These are phyloP conservation scores for Sebastolobus alascanus DNA, from an alignment of 2,797 vertebrate species.

Conservation along the genomic window DNA sequence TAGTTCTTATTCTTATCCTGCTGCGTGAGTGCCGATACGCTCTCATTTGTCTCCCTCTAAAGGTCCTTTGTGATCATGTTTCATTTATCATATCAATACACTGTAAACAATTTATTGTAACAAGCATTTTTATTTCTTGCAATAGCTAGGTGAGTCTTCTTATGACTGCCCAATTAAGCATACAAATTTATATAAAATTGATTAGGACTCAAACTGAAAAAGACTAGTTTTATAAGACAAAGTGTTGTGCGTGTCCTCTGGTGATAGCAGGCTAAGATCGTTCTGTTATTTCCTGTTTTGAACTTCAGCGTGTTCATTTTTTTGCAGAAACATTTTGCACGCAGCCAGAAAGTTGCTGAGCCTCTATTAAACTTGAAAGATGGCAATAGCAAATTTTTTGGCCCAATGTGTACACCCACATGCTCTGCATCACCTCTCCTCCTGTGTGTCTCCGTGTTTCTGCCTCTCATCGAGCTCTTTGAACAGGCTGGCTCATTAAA, in stretches of 20 bases:
- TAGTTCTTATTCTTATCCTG: conserved; percentile 50
- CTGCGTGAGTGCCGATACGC: conserved; percentile 5
- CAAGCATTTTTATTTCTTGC: background rate
- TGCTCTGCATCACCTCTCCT: conserved; percentile 21
- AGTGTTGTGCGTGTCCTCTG: background rate
- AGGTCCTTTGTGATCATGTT: conserved; percentile 58
- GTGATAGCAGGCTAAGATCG: background rate
- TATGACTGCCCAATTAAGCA: background rate
- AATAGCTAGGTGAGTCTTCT: background rate
- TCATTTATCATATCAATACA: conserved; percentile 12
- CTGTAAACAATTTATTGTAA: background rate
- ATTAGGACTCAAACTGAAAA: conserved; percentile 5
- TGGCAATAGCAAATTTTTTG: background rate
- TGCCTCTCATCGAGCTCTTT: conserved; percentile 14
- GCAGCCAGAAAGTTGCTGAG: conserved; percentile 3
- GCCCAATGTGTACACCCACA: background rate
- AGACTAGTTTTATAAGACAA: background rate
- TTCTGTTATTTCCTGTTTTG: conserved; percentile 22
- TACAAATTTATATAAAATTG: background rate
- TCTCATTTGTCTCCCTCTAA: conserved; percentile 76
- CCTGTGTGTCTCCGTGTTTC: background rate
- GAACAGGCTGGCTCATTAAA: conserved; percentile 44
- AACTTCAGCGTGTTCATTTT: background rate
- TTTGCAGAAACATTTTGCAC: conserved; percentile 4
- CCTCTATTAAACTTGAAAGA: background rate